Conservation (phyloP, 1,140 invertebrate species). For the Pseudomyrmex gracilis region DNA sequence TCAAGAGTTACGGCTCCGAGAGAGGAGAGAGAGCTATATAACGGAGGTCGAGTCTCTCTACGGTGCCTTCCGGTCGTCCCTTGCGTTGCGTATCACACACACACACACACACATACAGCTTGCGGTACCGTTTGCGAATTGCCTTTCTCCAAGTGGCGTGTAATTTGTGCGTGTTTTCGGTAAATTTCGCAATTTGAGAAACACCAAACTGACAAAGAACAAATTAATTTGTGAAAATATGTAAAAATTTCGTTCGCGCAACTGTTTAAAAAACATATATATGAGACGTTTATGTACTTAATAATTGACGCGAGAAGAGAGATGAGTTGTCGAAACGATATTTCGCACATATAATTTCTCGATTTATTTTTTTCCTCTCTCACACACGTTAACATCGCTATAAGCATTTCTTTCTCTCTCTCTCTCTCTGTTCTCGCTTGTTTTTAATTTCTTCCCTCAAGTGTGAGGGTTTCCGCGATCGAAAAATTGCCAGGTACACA, state of each 20-base stretch:
- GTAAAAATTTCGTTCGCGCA: background rate
- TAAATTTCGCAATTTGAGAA: constrained; percentile 16
- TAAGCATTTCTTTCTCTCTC: too few species aligned
- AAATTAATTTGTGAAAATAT: background rate
- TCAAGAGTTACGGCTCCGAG: constrained; percentile 72
- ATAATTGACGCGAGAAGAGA: too few species aligned
- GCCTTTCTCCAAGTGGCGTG: constrained; percentile 15
- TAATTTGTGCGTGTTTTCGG: constrained; percentile 25
- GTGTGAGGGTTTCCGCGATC: too few species aligned
- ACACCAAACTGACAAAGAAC: background rate
- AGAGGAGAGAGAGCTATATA: constrained; percentile 39
- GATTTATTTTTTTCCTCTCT: background rate
- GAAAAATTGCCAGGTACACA: background rate
- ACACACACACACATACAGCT: background rate
- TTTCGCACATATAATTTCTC: background rate
- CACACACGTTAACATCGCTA: too few species aligned
- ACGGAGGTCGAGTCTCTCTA: background rate
- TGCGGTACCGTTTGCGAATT: constrained; percentile 24
- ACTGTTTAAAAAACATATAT: too few species aligned
- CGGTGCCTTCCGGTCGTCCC: constrained; percentile 25
- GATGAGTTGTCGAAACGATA: background rate
- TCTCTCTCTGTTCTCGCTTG: too few species aligned
- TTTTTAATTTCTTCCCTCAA: background rate
- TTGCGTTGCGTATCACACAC: constrained; percentile 12
- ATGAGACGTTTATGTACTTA: too few species aligned